Evolutionary conservation across 2,797 vertebrate species (phyloP).

Genomic region (Denticeps clupeoides): DNA sequence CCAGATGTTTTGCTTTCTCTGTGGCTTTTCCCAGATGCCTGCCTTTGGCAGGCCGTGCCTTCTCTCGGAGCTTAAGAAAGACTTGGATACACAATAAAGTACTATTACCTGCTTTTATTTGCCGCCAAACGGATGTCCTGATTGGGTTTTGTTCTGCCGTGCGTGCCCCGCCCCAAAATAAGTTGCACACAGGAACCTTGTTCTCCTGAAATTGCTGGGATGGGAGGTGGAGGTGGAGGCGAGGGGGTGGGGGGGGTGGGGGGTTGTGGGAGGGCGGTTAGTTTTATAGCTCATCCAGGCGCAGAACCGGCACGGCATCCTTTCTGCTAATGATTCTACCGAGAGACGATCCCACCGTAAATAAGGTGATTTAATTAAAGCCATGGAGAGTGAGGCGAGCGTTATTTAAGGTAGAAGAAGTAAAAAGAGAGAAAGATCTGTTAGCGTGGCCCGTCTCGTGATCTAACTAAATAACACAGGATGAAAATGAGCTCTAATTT

Average conservation of each 20-base stretch:
- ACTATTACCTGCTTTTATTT: constrained; percentile 51
- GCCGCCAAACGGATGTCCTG: constrained; percentile 47
- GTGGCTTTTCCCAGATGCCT: constrained; percentile 47
- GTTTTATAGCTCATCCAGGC: constrained; percentile 22
- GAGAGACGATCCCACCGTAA: constrained; percentile 15
- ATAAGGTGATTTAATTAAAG: constrained; percentile 25
- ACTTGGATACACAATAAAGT: constrained; percentile 64
- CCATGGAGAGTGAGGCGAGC: constrained; percentile 1
- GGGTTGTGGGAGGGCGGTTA: constrained; percentile 23
- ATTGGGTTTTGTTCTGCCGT: constrained; percentile 27
- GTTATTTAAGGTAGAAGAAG: background rate
- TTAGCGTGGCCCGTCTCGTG: background rate
- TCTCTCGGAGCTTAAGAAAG: constrained; percentile 45
- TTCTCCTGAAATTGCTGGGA: too few relatives aligned
- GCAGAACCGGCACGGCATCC: constrained; percentile 4
- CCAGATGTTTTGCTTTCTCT: constrained; percentile 63
- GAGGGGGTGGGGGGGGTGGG: too few relatives aligned
- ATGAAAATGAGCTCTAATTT: too few relatives aligned
- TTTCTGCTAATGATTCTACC: constrained; percentile 18
- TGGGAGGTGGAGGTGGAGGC: too few relatives aligned
- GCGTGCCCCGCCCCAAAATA: constrained; percentile 4
- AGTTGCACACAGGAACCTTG: too few relatives aligned
- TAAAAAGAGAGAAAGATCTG: constrained; percentile 7
- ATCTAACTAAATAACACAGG: constrained; percentile 10
- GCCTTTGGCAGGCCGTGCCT: constrained; percentile 47